Percentiles rank a stretch among this genome's conserved stretches.
Evolutionary conservation across 2,888 invertebrate species (phyloP).

Genomic region (Podotricha telesiphe): DNA sequence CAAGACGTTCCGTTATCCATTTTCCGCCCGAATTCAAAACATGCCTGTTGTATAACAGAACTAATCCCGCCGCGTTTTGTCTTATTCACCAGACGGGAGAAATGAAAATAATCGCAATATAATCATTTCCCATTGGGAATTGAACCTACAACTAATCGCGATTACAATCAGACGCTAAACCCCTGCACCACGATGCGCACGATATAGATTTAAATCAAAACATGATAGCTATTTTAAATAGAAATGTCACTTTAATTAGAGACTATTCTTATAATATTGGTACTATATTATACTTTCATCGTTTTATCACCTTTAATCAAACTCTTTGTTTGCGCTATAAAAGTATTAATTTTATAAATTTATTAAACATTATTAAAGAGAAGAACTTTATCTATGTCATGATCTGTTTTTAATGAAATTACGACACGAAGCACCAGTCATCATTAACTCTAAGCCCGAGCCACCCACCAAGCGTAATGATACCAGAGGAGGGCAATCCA

Average conservation of each 20-base stretch:
- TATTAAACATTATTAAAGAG: constrained; percentile 29
- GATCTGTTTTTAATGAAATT: constrained; percentile 42
- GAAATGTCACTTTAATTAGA: neutral
- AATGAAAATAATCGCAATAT: too few relatives aligned
- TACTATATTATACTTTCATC: neutral
- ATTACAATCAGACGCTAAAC: too few relatives aligned
- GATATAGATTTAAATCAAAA: neutral
- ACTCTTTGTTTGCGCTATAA: constrained; percentile 21
- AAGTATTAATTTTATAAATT: constrained; percentile 31
- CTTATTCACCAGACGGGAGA: too few relatives aligned
- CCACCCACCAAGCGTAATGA: constrained; percentile 56
- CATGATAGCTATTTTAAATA: neutral
- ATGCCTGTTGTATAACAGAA: too few relatives aligned
- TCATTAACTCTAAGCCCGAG: constrained; percentile 37
- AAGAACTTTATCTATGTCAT: constrained; percentile 31
- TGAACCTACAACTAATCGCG: too few relatives aligned
- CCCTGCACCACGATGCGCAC: too few relatives aligned
- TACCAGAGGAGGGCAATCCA: constrained; percentile 47
- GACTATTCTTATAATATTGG: neutral
- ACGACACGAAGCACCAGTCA: constrained; percentile 38
- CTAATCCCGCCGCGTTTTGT: too few relatives aligned
- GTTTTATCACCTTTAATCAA: constrained; percentile 6
- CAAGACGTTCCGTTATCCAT: too few relatives aligned
- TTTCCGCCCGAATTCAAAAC: too few relatives aligned
- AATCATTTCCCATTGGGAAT: too few relatives aligned